These are phyloP conservation scores for Tinea semifulvella DNA, from an alignment of 2,888 invertebrate species.

Conservation along the genomic window DNA sequence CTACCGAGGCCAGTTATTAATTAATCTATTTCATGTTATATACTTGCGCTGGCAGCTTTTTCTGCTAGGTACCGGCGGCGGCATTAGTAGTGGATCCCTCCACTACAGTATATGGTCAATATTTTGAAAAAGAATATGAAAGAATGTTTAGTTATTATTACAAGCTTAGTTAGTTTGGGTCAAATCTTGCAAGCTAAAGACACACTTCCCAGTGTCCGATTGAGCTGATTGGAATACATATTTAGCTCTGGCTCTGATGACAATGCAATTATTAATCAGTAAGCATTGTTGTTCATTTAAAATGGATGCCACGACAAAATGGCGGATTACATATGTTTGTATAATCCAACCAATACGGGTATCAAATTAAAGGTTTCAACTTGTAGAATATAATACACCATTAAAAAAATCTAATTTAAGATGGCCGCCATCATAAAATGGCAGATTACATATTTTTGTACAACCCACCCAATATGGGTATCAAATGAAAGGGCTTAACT, in stretches of 20 bases:
- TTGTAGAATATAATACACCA: conserved; percentile 9
- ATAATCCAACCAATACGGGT: conserved; percentile 1
- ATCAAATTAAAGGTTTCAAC: conserved; percentile 8
- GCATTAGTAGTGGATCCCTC: neutral
- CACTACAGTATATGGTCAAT: neutral
- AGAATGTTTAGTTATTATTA: neutral
- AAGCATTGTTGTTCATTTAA: neutral
- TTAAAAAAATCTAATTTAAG: conserved; percentile 7
- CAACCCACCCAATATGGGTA: conserved; percentile 1
- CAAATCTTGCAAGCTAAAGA: neutral
- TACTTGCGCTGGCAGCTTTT: neutral
- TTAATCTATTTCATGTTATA: neutral
- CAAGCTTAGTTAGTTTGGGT: neutral
- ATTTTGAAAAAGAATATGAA: neutral
- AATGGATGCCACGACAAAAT: neutral
- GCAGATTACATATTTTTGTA: neutral
- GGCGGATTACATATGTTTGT: neutral
- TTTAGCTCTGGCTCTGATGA: neutral
- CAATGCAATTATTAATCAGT: neutral
- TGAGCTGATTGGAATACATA: neutral
- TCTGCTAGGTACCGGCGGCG: neutral
- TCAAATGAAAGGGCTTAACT: conserved; percentile 6
- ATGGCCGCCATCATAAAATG: conserved; percentile 6
- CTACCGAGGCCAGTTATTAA: neutral
- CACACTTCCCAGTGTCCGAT: neutral